Evolutionary conservation across 2,113 vertebrate species (phyloP), one percentile per base, ranked within the genome.

Genomic region (Sitta europaea): DNA sequence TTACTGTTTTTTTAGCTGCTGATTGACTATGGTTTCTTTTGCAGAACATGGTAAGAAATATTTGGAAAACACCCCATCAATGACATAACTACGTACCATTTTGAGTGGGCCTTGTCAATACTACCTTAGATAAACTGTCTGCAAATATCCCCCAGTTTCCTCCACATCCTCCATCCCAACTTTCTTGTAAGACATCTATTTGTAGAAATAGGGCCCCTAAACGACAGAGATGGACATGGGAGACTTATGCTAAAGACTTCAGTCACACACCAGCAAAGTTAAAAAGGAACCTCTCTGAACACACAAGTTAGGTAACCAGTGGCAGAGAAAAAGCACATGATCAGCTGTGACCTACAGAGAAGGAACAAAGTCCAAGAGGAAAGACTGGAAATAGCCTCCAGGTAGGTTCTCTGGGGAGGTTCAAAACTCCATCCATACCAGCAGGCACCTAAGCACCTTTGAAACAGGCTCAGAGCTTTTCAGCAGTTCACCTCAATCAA

Each of bases 11-110:
- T 45, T 65, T 54, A 90, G 43, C 45, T 58, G 58, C 20, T 38
- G 15, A 20, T 24, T 88, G n/a, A 70, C 22, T 47, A 7, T 18
- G 45, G 38, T 16, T 62, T 65, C 19, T 88, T 66, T 43, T 45
- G n/a, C 62, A 58, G 29, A 76, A 33, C 1, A 2, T 22, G 28
- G 36, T 36, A 75, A 85, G 70, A 82, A 75, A 54, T 9, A 18
- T 31, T 71, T 86, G 63, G 43, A 48, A 76, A 92, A 71, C 33
- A 55, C 9, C 12, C 38, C 50, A 23, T 61, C 55, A 33, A 1
- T 31, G 59, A 47, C 47, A 33, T 35, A 73, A 50, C 50, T 43
- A 47, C 0, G 0, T 5, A 25, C 10, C 9, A n/a, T 19, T 70
- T 50, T 51, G 63, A 45, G 42, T 5, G 9, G 2, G 23, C 51